Conservation (phyloP, 2,113 vertebrate genomes). For the Ictidomys tridecemlineatus region DNA sequence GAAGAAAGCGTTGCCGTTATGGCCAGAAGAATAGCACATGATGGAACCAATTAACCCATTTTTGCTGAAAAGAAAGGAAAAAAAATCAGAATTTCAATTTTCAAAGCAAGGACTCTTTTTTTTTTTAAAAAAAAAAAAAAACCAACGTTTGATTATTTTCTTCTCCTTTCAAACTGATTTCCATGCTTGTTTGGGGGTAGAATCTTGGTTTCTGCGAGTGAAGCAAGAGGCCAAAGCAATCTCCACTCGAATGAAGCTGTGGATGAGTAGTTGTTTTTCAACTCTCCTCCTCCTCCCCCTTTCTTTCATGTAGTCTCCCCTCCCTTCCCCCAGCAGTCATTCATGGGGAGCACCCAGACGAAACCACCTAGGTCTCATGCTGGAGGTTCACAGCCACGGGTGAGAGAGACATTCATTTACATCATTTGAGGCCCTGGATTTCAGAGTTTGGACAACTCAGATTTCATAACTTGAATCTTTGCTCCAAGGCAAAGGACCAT, state of each 20-base stretch:
- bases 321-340: not conserved
- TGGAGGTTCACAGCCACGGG: not conserved
- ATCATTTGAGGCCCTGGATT: not conserved
- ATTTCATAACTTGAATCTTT: constrained; percentile 25
- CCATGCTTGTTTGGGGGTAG: constrained; percentile 74
- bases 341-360: not conserved
- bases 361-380: not conserved
- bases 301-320: not conserved
- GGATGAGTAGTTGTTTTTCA: not conserved
- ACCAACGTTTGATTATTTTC: constrained; percentile 75
- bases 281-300: accelerated
- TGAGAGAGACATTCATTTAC: not conserved
- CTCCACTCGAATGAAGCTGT: not conserved
- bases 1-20: constrained; percentile 68
- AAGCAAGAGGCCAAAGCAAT: not conserved
- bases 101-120: constrained; percentile 74
- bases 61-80: constrained; percentile 72
- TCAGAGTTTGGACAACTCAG: not conserved
- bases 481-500: not conserved
- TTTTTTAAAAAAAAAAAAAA: not conserved
- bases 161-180: constrained; percentile 77
- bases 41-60: constrained; percentile 82
- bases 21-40: constrained; percentile 61
- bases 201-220: constrained; percentile 69
- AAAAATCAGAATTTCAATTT: constrained; percentile 77